phyloP scores from a whole-genome alignment of 1,140 invertebrate genomes.

The Drosophila setifemur region DNA sequence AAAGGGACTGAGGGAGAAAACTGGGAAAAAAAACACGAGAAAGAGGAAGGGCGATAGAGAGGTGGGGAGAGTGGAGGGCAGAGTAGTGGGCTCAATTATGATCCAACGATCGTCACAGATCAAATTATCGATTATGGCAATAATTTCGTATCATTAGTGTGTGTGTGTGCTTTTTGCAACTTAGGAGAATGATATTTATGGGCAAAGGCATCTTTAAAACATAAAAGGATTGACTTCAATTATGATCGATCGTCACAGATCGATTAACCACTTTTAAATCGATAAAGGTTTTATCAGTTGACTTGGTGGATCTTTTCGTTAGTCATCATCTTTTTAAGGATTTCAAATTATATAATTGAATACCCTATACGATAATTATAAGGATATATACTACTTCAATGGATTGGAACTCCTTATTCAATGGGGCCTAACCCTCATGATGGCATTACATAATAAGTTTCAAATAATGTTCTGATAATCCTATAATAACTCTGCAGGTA shows the following conservation, averaged over 20 bases:
- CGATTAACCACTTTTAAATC: background rate
- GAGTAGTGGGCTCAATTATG: conserved; percentile 20
- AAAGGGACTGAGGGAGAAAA: background rate
- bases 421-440: too few species aligned
- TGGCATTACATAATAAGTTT: too few species aligned
- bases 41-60: background rate
- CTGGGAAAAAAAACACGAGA: background rate
- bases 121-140: conserved; percentile 37
- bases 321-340: too few species aligned
- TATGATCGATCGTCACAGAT: background rate
- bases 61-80: background rate
- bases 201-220: background rate
- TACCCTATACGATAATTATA: too few species aligned
- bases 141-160: conserved; percentile 23
- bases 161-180: background rate
- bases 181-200: background rate
- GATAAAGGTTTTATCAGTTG: too few species aligned
- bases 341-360: too few species aligned
- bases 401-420: too few species aligned
- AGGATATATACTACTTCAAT: too few species aligned
- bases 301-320: too few species aligned
- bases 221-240: background rate
- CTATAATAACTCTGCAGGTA: conserved; percentile 4
- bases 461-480: conserved; percentile 1
- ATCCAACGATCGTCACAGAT: conserved; percentile 27